Evolutionary conservation across 2,113 vertebrate species (phyloP).

Genomic region (Sorex fumeus): DNA sequence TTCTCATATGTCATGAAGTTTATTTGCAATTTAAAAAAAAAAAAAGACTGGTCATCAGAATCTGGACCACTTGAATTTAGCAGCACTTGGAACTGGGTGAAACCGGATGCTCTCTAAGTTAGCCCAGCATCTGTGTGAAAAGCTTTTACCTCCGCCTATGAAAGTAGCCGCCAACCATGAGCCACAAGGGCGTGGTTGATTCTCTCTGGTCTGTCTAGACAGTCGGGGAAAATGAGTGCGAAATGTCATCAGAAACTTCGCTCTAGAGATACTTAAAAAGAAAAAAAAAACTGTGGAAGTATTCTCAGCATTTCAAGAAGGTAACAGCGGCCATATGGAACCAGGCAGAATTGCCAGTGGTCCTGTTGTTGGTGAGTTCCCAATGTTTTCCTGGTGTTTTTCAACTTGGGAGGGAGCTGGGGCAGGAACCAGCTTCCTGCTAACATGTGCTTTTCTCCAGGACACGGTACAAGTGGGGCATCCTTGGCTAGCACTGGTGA

Average conservation of each 20-base stretch:
- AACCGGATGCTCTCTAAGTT: not conserved
- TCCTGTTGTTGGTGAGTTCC: not conserved
- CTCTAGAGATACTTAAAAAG: slow-evolving; percentile 14
- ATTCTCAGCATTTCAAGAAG: not conserved
- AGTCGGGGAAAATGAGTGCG: not conserved
- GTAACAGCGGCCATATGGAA: not conserved
- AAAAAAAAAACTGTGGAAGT: not conserved
- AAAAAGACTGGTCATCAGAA: not conserved
- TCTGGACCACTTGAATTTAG: not conserved
- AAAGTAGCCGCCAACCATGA: not conserved
- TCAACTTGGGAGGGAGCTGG: not conserved
- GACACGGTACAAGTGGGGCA: not conserved
- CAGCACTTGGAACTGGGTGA: not conserved
- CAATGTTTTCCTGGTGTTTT: not conserved
- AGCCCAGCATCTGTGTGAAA: not conserved
- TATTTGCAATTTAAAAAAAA: too few species aligned
- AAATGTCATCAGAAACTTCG: not conserved
- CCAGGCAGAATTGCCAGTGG: not conserved
- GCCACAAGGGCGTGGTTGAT: not conserved
- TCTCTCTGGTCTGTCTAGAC: not conserved
- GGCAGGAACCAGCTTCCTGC: not conserved
- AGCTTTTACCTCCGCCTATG: not conserved
- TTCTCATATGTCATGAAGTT: slow-evolving; percentile 46
- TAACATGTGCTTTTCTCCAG: not conserved
- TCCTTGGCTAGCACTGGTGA: not conserved